These are phyloP conservation scores for Melospiza melodia DNA, from an alignment of 2,113 vertebrate species.

Conservation along the genomic window DNA sequence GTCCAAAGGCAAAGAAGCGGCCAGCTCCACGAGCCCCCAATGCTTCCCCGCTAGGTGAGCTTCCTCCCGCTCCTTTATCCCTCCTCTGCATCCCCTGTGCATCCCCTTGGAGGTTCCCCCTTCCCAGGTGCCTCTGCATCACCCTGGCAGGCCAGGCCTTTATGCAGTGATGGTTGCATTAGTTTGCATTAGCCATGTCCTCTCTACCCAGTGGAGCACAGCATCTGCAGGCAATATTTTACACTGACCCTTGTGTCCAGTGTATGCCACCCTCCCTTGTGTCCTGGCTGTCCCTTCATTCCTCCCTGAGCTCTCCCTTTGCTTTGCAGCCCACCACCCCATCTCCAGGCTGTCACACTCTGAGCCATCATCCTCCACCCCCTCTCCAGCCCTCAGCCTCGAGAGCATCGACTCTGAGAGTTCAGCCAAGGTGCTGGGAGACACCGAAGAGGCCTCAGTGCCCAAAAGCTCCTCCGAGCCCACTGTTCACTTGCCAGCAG, in stretches of 20 bases:
- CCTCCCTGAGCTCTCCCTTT: conserved; percentile 7
- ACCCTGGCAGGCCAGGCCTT: neutral
- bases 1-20: conserved; percentile 85
- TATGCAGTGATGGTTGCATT: neutral
- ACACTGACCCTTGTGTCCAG: rapidly evolving
- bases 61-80: rapidly evolving
- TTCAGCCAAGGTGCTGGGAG: conserved; percentile 67
- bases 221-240: neutral
- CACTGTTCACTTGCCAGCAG: conserved; percentile 73
- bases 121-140: neutral
- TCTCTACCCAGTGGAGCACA: neutral
- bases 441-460: conserved; percentile 38
- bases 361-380: conserved; percentile 88
- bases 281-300: neutral
- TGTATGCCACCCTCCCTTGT: neutral
- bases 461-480: conserved; percentile 87
- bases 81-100: neutral
- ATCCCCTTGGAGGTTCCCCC: neutral
- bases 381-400: conserved; percentile 89
- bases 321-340: conserved; percentile 65
- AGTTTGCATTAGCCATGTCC: neutral
- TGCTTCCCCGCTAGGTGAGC: conserved; percentile 76
- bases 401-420: conserved; percentile 88
- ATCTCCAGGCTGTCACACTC: conserved; percentile 79
- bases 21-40: conserved; percentile 84